Base-by-base conservation (phyloP, 1,140 invertebrate genomes). In the Goniozus legneri region DNA sequence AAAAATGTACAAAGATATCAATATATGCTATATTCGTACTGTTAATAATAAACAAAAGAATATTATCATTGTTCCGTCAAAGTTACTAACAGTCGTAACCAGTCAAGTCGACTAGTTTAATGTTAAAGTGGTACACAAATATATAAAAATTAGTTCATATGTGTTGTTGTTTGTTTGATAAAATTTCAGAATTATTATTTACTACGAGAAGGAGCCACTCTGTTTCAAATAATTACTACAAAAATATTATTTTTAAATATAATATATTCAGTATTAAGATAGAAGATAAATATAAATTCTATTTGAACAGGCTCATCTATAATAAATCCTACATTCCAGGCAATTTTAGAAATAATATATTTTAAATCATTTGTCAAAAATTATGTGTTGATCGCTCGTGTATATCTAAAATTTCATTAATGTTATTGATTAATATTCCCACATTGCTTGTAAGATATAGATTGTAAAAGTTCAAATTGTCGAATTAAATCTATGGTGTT, bases 211-310 rank as follows among this genome's bases (percentile, higher is more conserved):
- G n/a, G n/a, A n/a, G n/a, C n/a, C n/a, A n/a, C n/a, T n/a, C n/a
- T n/a, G n/a, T n/a, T n/a, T n/a, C n/a, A n/a, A n/a, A n/a, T n/a
- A n/a, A n/a, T n/a, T n/a, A n/a, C n/a, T n/a, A 40, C 27, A 45
- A 58, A 56, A 48, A 51, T 58, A 56, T 56, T 35, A 56, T 49
- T 68, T 61, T 63, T 67, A 71, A 71, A 64, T 73, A 65, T 75
- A 71, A 72, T 73, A 65, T 69, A 61, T 62, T 59, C 69, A 74
- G 70, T 75, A 75, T 75, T 74, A 67, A 68, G 43, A 60, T 65
- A 60, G 55, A 56, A 37, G 55, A 56, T 53, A 47, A 10, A 27
- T 27, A 27, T 6, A 30, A 37, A 42, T 35, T 44, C 42, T 42
- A 42, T 33, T 33, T 22, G 59, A 34, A 42, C 35, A 54, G 52